A percentile compares a stretch with the other conserved stretches of the same genome.
phyloP scores from a whole-genome alignment of 2,113 vertebrate species.

The Misgurnus anguillicaudatus region DNA sequence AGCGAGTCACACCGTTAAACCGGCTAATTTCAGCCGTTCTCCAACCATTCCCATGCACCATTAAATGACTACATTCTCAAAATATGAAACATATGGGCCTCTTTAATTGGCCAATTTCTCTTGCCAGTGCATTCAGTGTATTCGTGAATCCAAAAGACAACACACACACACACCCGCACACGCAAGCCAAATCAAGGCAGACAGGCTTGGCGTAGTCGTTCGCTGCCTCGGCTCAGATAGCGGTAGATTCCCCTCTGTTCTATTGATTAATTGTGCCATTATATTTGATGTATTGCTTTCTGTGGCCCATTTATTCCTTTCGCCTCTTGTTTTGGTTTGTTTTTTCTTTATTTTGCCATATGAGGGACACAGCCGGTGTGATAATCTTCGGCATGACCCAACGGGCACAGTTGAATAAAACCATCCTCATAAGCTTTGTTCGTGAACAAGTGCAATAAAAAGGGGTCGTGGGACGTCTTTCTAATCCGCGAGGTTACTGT shows the following conservation, averaged over 20 bases:
- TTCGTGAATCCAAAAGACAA: constrained; percentile 64
- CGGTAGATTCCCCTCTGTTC: constrained; percentile 71
- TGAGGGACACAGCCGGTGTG: constrained; percentile 31
- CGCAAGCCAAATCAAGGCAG: constrained; percentile 55
- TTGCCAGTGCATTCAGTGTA: constrained; percentile 67
- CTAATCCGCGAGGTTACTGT: constrained; percentile 72
- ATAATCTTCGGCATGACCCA: constrained; percentile 42
- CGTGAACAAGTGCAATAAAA: background rate
- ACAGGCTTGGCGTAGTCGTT: constrained; percentile 64
- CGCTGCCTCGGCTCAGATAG: constrained; percentile 65
- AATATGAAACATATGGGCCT: constrained; percentile 78
- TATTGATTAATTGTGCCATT: constrained; percentile 75
- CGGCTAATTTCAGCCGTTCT: constrained; percentile 54
- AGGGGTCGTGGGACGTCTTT: constrained; percentile 49
- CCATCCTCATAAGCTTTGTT: constrained; percentile 24
- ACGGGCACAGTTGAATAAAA: constrained; percentile 26
- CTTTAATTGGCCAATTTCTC: constrained; percentile 79
- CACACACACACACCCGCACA: constrained; percentile 21
- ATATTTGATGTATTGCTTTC: constrained; percentile 55
- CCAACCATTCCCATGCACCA: constrained; percentile 68
- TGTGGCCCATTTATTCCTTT: constrained; percentile 39
- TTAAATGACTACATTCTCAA: constrained; percentile 74
- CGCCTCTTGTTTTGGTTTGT: background rate
- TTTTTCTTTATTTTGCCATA: constrained; percentile 18
- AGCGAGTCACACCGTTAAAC: constrained; percentile 38